Evolutionary conservation across 2,113 vertebrate genomes (phyloP), one percentile per base, ranked within the genome.

Genomic region (Synchiropus splendidus): DNA sequence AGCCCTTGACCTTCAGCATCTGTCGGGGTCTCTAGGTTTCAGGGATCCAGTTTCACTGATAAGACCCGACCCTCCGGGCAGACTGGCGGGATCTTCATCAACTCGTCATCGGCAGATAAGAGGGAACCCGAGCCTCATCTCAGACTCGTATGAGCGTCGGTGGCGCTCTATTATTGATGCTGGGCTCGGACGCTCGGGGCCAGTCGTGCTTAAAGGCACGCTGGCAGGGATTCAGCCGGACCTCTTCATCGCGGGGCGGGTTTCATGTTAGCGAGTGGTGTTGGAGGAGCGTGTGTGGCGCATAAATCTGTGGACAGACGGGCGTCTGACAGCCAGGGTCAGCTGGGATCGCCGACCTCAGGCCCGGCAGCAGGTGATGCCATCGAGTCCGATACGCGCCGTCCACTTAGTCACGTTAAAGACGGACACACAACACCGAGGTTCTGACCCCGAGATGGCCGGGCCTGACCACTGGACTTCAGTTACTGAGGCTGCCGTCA

Each of bases 1-100:
- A 41, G 48, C 54, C 61, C 61, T 63, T 68, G 70, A 74, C 74
- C 67, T 66, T 55, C 47, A 51, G 56, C 67, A 73, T 77, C 70
- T 68, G 67, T 68, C 32, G 2, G 41, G 16, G 31, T n/a, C 13
- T 39, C 42, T 42, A 2, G 14, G 50, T 61, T 69, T 67, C 58
- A 64, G 13, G 44, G 51, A 46, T 67, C 43, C 14, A 37, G 39
- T 72, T 76, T 61, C 67, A 52, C 18, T 4, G 17, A 42, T 35
- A 35, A 36, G 42, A 40, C 45, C 16, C 48, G 45, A 13, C 16
- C 13, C 36, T 51, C 47, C 32, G 40, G 49, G 35, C 39, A 41
- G 15, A 44, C 17, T n/a, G 13, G 31, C 16, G 44, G 21, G 12
- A 49, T 37, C 1, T 38, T 37, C 18, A 35, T 35, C 33, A 13